A percentile compares a stretch with the other conserved stretches of the same genome.
These are phyloP conservation scores for Phasia obesa DNA, from an alignment of 2,888 invertebrate species.

Conservation along the genomic window DNA sequence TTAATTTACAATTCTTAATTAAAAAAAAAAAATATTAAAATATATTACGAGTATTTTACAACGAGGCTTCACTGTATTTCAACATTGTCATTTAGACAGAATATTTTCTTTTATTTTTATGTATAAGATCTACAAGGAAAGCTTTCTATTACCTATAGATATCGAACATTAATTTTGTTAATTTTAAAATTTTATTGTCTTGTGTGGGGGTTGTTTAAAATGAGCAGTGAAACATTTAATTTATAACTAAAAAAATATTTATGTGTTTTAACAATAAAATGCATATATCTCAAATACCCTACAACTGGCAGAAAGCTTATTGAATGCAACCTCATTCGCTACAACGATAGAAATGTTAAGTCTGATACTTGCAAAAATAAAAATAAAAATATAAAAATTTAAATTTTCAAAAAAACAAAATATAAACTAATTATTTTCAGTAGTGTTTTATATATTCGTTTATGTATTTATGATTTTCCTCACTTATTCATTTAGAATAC, in stretches of 20 bases:
- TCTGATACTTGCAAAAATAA: neutral
- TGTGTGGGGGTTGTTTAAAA: conserved; percentile 66
- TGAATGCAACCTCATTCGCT: neutral
- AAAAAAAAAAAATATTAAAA: too few species aligned
- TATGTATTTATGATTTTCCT: neutral
- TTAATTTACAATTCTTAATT: too few species aligned
- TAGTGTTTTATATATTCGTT: conserved; percentile 14
- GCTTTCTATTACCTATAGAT: conserved; percentile 38
- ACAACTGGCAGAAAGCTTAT: neutral
- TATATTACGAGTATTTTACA: neutral
- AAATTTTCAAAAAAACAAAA: neutral
- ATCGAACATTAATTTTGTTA: conserved; percentile 39
- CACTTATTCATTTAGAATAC: conserved; percentile 56
- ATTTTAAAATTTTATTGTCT: conserved; percentile 51
- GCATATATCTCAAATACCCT: conserved; percentile 19
- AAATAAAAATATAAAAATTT: neutral
- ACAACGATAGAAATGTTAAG: neutral
- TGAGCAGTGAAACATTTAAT: conserved; percentile 69
- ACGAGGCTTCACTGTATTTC: conserved; percentile 36
- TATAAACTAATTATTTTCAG: neutral
- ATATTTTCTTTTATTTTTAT: conserved; percentile 22
- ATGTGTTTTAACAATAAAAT: conserved; percentile 16
- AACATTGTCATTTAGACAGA: conserved; percentile 23
- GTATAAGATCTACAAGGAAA: conserved; percentile 23
- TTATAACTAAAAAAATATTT: conserved; percentile 27